Percentiles rank a stretch among this genome's conserved stretches.
phyloP scores from a whole-genome alignment of 2,113 vertebrate genomes.

The Indicator indicator region DNA sequence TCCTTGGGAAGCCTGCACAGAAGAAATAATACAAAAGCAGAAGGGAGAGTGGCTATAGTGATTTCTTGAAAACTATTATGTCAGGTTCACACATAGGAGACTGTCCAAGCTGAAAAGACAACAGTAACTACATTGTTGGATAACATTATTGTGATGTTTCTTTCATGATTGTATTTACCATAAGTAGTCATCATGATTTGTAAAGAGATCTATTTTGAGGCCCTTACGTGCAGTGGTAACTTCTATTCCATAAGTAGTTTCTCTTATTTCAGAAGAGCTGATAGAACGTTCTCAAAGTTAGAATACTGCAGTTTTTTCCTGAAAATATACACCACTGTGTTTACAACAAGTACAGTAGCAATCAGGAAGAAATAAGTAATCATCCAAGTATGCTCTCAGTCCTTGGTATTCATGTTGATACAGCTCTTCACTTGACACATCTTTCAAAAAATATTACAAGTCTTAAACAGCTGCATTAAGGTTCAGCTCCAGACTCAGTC shows the following conservation, averaged over 20 bases:
- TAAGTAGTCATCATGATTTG: neutral
- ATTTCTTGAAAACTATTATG: neutral
- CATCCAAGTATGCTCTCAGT: neutral
- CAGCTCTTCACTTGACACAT: neutral
- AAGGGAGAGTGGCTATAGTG: neutral
- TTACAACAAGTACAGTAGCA: neutral
- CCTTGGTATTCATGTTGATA: neutral
- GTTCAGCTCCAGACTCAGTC: neutral
- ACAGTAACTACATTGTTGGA: neutral
- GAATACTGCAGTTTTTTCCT: neutral
- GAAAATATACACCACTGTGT: neutral
- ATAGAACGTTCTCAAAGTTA: neutral
- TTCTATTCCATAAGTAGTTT: neutral
- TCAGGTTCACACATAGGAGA: neutral
- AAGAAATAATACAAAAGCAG: neutral
- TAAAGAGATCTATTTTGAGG: neutral
- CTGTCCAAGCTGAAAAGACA: neutral
- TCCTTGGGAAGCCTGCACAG: neutral
- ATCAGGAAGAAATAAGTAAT: neutral
- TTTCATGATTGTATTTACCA: neutral
- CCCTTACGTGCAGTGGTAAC: neutral
- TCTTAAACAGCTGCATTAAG: neutral
- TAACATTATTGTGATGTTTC: neutral
- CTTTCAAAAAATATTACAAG: neutral
- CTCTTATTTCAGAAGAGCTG: neutral